These are phyloP conservation scores for Zaprionus nigranus DNA, from an alignment of 1,140 invertebrate species.

Conservation along the genomic window DNA sequence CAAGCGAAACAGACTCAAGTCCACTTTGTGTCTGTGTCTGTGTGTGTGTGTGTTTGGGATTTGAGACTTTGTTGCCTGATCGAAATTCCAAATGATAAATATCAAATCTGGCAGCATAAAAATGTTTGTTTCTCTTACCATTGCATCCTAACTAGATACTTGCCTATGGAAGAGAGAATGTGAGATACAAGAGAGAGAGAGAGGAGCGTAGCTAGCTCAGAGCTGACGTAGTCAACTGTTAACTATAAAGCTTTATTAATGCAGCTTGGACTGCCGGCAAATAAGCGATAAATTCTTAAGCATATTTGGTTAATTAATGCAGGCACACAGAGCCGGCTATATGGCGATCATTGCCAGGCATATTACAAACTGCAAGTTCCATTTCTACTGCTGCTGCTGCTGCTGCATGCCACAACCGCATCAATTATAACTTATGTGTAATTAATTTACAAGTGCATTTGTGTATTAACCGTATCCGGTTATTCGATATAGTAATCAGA, in stretches of 20 bases:
- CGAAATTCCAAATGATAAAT: conserved; percentile 4
- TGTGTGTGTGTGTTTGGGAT: neutral
- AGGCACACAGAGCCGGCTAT: neutral
- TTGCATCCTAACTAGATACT: neutral
- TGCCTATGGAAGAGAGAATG: neutral
- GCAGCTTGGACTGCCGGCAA: conserved; percentile 2
- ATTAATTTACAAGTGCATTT: conserved; percentile 40
- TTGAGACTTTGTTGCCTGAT: conserved; percentile 1
- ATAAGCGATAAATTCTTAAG: conserved; percentile 10
- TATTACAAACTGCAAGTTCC: neutral
- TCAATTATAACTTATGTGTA: conserved; percentile 39
- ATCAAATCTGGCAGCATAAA: conserved; percentile 2
- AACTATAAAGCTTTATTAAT: neutral
- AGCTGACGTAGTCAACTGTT: neutral
- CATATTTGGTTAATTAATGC: conserved; percentile 19
- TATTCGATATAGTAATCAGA: conserved; percentile 12
- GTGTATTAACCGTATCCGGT: conserved; percentile 30
- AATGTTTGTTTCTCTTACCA: neutral
- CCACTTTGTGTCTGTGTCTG: neutral
- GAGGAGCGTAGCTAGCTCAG: neutral
- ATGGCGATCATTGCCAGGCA: too few species aligned
- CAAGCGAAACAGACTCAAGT: conserved; percentile 49
- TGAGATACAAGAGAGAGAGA: neutral
- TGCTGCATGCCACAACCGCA: conserved; percentile 8
- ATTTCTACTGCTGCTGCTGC: neutral